Base-by-base conservation (phyloP, 2,888 invertebrate species). In the Drosophila phalerata region DNA sequence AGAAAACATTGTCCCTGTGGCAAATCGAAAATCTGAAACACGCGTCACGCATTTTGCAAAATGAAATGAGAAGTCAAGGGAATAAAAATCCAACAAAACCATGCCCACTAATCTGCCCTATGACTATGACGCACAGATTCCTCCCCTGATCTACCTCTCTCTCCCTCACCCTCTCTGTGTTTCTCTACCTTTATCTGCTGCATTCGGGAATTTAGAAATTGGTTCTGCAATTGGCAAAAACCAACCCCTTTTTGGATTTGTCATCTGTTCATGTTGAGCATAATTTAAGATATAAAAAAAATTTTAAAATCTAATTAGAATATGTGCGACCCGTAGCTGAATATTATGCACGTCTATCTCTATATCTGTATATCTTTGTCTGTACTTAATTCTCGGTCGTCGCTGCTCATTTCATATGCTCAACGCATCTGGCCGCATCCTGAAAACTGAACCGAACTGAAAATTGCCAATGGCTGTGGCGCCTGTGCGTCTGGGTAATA, bases 21-120 rank as follows among this genome's bases (percentile, higher is more conserved):
- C 74, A 90, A 85, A 90, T 88, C 89, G 89, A 81, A 85, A 85
- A 90, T 85, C 90, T 88, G 87, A 86, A 88, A 90, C 85, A 85
- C 85, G 85, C 85, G 89, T 90, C 88, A 69, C 70, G 65, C 84
- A 72, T 83, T 68, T 22, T 22, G 81, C 30, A 63, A 58, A 37
- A 38, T 9, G 38, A 34, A 38, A 57, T 22, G 55, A 19, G 71
- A 32, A 11, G 34, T 25, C 38, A 45, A 66, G 79, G 57, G 40
- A 62, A n/a, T 32, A 43, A 56, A 67, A 45, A 43, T 51, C 37
- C 34, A 1, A 13, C 3, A 30, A 28, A 32, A 10, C 32, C 55
- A 55, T 55, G 55, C 32, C 55, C 63, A 69, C 85, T 85, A 85
- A 85, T 83, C 63, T 65, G 60, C 68, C 81, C 73, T 77, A 22